These are phyloP conservation scores for Lucilia cuprina DNA, from an alignment of 1,140 invertebrate species.

Conservation along the genomic window DNA sequence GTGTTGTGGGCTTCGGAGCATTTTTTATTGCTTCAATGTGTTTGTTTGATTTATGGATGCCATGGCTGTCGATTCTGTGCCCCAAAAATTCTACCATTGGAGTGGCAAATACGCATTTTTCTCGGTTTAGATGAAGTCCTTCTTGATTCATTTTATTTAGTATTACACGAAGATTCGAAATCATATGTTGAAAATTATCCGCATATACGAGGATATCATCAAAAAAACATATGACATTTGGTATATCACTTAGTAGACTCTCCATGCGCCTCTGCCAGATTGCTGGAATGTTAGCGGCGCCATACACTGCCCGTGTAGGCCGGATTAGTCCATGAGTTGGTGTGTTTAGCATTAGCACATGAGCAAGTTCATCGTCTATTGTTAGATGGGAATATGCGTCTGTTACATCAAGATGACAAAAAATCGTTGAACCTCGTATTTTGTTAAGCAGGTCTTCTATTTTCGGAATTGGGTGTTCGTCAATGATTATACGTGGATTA, in stretches of 20 bases:
- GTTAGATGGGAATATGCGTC: constrained; percentile 24
- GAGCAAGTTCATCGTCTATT: constrained; percentile 36
- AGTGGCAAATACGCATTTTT: constrained; percentile 31
- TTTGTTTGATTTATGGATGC: constrained; percentile 52
- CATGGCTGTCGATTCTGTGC: constrained; percentile 41
- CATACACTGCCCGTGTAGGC: constrained; percentile 42
- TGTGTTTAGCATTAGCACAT: constrained; percentile 36
- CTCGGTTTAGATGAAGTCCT: constrained; percentile 38
- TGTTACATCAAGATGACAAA: constrained; percentile 25
- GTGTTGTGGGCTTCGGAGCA: constrained; percentile 17
- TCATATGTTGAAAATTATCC: constrained; percentile 3
- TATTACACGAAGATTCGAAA: constrained; percentile 27
- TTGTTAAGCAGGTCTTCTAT: neutral
- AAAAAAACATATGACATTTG: constrained; percentile 17
- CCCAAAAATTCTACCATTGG: constrained; percentile 32
- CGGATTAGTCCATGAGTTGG: constrained; percentile 50
- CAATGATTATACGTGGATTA: constrained; percentile 43
- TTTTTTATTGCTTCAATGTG: constrained; percentile 53
- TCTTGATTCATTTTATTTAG: constrained; percentile 23
- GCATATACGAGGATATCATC: constrained; percentile 37
- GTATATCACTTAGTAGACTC: constrained; percentile 32
- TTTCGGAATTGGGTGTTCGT: constrained; percentile 42
- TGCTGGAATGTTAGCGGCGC: constrained; percentile 40
- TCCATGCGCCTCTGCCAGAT: constrained; percentile 45
- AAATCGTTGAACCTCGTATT: constrained; percentile 39